These are phyloP conservation scores for Drosophila funebris DNA, from an alignment of 1,140 invertebrate genomes.

Conservation along the genomic window DNA sequence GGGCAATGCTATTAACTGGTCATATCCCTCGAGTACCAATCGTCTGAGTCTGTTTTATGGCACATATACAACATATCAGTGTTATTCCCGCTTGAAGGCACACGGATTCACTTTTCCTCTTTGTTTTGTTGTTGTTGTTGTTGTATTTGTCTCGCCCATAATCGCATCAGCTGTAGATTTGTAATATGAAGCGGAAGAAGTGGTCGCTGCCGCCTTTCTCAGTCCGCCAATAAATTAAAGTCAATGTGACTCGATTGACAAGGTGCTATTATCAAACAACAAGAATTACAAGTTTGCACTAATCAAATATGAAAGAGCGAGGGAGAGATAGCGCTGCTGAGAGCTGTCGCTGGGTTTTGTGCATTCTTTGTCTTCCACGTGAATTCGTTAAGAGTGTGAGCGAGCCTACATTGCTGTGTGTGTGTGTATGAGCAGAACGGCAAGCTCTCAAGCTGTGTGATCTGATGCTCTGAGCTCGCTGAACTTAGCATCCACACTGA, in stretches of 20 bases:
- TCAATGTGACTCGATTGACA: conserved; percentile 35
- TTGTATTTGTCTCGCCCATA: conserved; percentile 24
- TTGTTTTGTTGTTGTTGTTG: background rate
- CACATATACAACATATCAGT: conserved; percentile 31
- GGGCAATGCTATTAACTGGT: conserved; percentile 56
- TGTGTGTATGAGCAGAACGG: too few species aligned
- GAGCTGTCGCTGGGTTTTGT: too few species aligned
- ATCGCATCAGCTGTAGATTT: conserved; percentile 53
- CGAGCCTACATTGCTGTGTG: too few species aligned
- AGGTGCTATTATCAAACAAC: conserved; percentile 7
- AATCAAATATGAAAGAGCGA: too few species aligned
- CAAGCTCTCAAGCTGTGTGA: too few species aligned
- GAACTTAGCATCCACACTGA: too few species aligned
- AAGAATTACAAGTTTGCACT: too few species aligned
- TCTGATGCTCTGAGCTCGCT: too few species aligned
- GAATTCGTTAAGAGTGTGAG: too few species aligned
- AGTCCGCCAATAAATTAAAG: conserved; percentile 32
- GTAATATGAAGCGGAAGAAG: conserved; percentile 54
- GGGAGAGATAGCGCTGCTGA: too few species aligned
- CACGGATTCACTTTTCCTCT: conserved; percentile 15
- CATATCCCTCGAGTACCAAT: conserved; percentile 30
- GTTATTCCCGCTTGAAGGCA: conserved; percentile 40
- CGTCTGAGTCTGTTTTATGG: conserved; percentile 24
- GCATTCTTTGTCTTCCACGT: too few species aligned
- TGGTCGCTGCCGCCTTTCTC: conserved; percentile 12